A percentile compares a stretch with the other conserved stretches of the same genome.
These are phyloP conservation scores for Phymorhynchus buccinoides DNA, from an alignment of 1,140 invertebrate species.

Conservation along the genomic window DNA sequence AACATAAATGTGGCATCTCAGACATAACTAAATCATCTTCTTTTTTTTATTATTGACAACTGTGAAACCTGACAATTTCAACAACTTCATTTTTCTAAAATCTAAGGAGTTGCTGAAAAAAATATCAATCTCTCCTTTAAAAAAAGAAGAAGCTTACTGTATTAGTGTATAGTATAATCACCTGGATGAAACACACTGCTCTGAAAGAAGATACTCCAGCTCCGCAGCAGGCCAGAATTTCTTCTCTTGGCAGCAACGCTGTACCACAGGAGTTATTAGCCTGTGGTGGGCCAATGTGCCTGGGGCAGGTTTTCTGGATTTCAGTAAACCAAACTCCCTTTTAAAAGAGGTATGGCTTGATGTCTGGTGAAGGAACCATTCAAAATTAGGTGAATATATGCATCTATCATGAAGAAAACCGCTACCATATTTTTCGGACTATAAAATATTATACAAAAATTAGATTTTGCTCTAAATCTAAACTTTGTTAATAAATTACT, in stretches of 20 bases:
- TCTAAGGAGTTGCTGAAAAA: neutral
- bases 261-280: constrained; percentile 3
- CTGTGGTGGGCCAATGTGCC: neutral
- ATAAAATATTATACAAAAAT: neutral
- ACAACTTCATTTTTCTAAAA: neutral
- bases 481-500: too few relatives aligned
- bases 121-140: neutral
- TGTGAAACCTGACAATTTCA: too few relatives aligned
- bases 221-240: constrained; percentile 45
- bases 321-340: neutral
- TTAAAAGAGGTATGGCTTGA: constrained; percentile 20
- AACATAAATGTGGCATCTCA: neutral
- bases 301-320: neutral
- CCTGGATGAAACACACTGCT: constrained; percentile 36
- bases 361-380: too few relatives aligned
- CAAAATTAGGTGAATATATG: too few relatives aligned
- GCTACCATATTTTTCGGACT: too few relatives aligned
- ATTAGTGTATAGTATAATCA: neutral
- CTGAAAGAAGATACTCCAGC: constrained; percentile 32
- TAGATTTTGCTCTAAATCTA: neutral
- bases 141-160: neutral
- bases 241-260: constrained; percentile 35
- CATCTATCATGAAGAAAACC: constrained; percentile 26
- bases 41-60: too few relatives aligned
- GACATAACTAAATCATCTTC: neutral